Conservation (phyloP, 2,888 invertebrate genomes). For the Leptopilina myrica region DNA sequence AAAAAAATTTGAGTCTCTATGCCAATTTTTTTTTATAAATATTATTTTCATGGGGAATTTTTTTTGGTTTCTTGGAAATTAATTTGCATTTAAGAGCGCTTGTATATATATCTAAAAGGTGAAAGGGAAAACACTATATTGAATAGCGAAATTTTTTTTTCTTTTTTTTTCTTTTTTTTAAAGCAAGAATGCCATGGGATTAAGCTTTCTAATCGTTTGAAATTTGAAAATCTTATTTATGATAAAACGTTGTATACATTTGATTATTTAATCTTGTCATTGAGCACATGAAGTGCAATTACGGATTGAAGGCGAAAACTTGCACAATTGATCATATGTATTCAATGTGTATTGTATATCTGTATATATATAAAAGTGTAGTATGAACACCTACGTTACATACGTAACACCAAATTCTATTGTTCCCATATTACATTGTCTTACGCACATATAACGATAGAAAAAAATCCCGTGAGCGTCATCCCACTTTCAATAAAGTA, state of each 20-base stretch:
- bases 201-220: conserved; percentile 15
- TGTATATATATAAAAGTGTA: too few relatives aligned
- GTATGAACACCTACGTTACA: conserved; percentile 15
- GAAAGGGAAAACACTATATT: neutral
- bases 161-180: neutral
- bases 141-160: neutral
- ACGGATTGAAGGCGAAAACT: conserved; percentile 5
- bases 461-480: neutral
- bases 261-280: conserved; percentile 19
- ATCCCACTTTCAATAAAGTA: conserved; percentile 16
- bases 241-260: neutral
- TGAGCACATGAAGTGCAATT: conserved; percentile 22
- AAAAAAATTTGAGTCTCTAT: too few relatives aligned
- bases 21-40: too few relatives aligned
- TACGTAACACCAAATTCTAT: conserved; percentile 18
- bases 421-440: conserved; percentile 25
- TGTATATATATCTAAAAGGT: neutral
- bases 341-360: neutral
- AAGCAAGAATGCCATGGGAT: neutral
- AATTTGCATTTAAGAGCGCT: neutral
- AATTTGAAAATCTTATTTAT: conserved; percentile 16
- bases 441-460: neutral
- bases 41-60: neutral
- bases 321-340: conserved; percentile 16
- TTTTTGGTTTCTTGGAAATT: neutral